Evolutionary conservation across 2,113 vertebrate species (phyloP), one percentile per base, ranked within the genome.

Genomic region (Plectropomus leopardus): DNA sequence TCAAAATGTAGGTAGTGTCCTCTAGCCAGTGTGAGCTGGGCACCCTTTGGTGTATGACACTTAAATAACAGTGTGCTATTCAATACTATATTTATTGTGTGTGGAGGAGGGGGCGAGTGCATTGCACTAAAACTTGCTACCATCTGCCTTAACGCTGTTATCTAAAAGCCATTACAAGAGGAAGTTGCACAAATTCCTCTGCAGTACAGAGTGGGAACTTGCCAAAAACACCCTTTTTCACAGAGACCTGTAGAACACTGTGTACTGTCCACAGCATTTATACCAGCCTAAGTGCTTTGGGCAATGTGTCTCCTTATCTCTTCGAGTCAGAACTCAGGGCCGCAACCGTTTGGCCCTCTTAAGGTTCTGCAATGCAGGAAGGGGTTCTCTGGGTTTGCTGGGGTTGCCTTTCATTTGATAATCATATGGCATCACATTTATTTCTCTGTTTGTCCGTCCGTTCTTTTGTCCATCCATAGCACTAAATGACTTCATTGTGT

Each of bases 291-390:
- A 72, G 54, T 67, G 78, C 51, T 50, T 83, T 74, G 68, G 78
- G 74, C 74, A 59, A 48, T 42, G 50, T 42, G 75, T 53, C 63
- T 68, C 32, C 68, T 82, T 84, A 82, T 84, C 74, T 86, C 28
- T 47, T 69, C 26, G 55, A 82, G 74, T 84, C 84, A 82, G 66
- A 79, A 58, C 57, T 55, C 47, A 51, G 50, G 70, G 14, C 53
- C 7, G 10, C 61, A 72, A 63, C 68, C 66, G 42, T 72, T 15
- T n/a, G 26, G 60, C 30, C 66, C 53, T 71, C 44, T 74, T 42
- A 36, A 23, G 0, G 45, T 70, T 51, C 61, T 55, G 83, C 68
- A 70, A n/a, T 50, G 48, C n/a, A 42, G 47, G 53, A 67, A 44
- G 3, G n/a, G n/a, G 7, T n/a, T 45, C 32, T 70, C 11, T 16